These are phyloP conservation scores for Drosophila rhopaloa DNA, from an alignment of 1,140 invertebrate species.

Conservation along the genomic window DNA sequence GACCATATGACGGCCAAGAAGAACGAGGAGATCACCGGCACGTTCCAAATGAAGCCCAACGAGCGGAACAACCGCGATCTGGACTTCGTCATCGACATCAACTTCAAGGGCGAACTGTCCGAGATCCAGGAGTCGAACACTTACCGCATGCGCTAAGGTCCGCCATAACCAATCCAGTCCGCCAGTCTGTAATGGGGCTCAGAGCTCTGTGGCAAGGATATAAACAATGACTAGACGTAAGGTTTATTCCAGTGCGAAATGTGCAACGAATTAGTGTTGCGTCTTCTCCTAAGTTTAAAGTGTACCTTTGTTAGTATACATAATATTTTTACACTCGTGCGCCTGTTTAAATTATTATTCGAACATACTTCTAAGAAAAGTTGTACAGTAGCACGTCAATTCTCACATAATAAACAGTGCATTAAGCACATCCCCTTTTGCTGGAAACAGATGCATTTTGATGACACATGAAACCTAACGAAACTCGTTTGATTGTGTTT, in stretches of 20 bases:
- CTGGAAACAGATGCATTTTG: slow-evolving; percentile 32
- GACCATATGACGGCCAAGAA: slow-evolving; percentile 98
- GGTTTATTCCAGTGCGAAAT: slow-evolving; percentile 77
- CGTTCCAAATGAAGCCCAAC: slow-evolving; percentile 97
- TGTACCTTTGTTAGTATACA: slow-evolving; percentile 77
- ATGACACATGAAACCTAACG: slow-evolving; percentile 1
- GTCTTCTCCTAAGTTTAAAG: slow-evolving; percentile 77
- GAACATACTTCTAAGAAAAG: slow-evolving; percentile 64
- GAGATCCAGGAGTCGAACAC: slow-evolving; percentile 95
- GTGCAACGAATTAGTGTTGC: slow-evolving; percentile 76
- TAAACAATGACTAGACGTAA: slow-evolving; percentile 73
- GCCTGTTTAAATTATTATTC: slow-evolving; percentile 74
- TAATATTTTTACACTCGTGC: slow-evolving; percentile 70
- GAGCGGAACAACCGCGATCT: slow-evolving; percentile 98
- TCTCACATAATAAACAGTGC: slow-evolving; percentile 73
- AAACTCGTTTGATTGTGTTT: slow-evolving; percentile 23
- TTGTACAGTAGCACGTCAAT: slow-evolving; percentile 72
- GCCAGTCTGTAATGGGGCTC: slow-evolving; percentile 34
- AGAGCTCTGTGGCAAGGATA: slow-evolving; percentile 33
- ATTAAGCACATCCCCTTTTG: slow-evolving; percentile 47
- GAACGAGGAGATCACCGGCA: slow-evolving; percentile 96
- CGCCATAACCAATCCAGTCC: slow-evolving; percentile 24
- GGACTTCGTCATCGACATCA: slow-evolving; percentile 96
- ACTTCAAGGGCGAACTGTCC: slow-evolving; percentile 98
- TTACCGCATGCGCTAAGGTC: slow-evolving; percentile 96